Conservation (phyloP, 2,888 invertebrate species). For the Plusia festucae region DNA sequence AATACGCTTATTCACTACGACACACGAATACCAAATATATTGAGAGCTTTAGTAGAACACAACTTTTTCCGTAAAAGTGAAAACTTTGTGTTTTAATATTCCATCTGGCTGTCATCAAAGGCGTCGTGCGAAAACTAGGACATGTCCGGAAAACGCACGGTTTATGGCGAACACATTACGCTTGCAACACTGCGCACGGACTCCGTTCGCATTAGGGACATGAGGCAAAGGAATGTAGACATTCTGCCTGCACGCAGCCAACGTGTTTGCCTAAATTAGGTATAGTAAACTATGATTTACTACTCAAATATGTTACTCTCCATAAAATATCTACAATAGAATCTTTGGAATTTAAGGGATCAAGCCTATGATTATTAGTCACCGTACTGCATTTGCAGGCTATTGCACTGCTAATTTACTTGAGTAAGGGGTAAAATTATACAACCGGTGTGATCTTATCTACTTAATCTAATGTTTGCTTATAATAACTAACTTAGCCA, state of each 20-base stretch:
- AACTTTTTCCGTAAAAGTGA: conserved; percentile 44
- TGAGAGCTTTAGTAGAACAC: neutral
- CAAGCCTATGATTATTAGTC: neutral
- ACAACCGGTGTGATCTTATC: neutral
- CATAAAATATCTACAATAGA: conserved; percentile 22
- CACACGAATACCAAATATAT: neutral
- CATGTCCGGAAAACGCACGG: conserved; percentile 48
- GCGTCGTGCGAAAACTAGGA: conserved; percentile 40
- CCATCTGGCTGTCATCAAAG: conserved; percentile 35
- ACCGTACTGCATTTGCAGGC: neutral
- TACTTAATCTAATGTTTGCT: neutral
- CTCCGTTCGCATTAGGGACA: conserved; percentile 45
- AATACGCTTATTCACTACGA: too few species aligned
- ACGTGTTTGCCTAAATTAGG: conserved; percentile 50
- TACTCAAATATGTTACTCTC: conserved; percentile 37
- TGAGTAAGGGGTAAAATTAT: neutral
- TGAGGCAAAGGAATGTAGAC: conserved; percentile 54
- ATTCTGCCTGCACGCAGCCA: conserved; percentile 42
- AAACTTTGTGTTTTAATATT: conserved; percentile 41
- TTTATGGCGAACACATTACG: conserved; percentile 47
- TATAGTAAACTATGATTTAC: conserved; percentile 44
- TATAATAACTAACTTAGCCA: neutral
- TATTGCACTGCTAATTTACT: neutral
- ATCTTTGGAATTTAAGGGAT: conserved; percentile 23
- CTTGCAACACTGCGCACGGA: conserved; percentile 51